A percentile compares a stretch with the other conserved stretches of the same genome.
Conservation (phyloP, 53 echinoderm and acorn worm species). For the Patiria pectinifera region DNA sequence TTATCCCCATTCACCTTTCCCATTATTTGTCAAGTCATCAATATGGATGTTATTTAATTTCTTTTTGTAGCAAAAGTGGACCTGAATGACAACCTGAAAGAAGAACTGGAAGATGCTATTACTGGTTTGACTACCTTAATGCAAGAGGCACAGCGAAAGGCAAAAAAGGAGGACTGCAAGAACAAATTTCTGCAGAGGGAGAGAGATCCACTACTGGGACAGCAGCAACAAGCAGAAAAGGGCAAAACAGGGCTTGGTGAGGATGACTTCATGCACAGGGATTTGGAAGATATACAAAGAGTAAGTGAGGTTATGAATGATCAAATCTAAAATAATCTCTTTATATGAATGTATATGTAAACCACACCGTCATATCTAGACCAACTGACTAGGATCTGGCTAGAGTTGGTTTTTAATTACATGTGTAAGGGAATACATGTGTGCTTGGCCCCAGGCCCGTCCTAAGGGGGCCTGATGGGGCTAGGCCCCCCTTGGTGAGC, state of each 20-base stretch:
- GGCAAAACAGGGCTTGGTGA: conserved; percentile 42
- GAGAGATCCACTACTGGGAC: conserved; percentile 69
- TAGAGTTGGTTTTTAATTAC: no score
- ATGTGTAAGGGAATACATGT: no score
- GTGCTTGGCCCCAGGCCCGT: no score
- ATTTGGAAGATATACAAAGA: conserved; percentile 72
- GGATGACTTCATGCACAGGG: not conserved
- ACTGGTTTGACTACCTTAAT: conserved; percentile 83
- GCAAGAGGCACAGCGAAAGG: conserved; percentile 75
- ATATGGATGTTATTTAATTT: not conserved
- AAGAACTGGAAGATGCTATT: conserved; percentile 83
- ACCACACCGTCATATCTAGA: no score
- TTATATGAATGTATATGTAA: no score
- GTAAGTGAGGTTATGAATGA: conserved; percentile 42
- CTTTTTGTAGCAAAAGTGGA: conserved; percentile 75
- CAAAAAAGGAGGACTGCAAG: conserved; percentile 71
- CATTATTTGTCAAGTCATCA: no score
- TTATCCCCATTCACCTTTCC: no score
- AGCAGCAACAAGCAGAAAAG: conserved; percentile 58
- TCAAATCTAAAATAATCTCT: no score
- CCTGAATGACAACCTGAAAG: conserved; percentile 83
- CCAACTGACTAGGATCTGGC: no score
- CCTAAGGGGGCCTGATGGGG: no score
- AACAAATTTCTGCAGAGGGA: conserved; percentile 76
- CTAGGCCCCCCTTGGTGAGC: no score